These are phyloP conservation scores for Oophaga pumilio DNA, from an alignment of 2,113 vertebrate species.

Conservation along the genomic window DNA sequence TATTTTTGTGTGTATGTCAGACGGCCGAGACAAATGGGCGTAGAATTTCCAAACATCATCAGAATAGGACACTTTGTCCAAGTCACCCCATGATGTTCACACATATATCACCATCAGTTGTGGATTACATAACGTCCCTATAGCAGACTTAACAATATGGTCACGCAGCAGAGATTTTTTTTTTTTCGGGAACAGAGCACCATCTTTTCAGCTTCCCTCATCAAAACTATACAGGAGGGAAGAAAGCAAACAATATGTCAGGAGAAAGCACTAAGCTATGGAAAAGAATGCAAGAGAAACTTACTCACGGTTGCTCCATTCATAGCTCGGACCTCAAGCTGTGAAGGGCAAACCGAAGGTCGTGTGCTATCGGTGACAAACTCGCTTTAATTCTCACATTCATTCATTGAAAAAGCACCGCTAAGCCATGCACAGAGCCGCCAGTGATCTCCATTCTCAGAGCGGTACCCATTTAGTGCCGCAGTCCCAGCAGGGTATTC, in stretches of 20 bases:
- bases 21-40: background rate
- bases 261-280: constrained; percentile 44
- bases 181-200: background rate
- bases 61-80: background rate
- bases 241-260: constrained; percentile 34
- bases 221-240: constrained; percentile 42
- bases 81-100: background rate
- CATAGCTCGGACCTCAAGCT: constrained; percentile 36
- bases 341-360: constrained; percentile 51
- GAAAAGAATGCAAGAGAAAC: constrained; percentile 42
- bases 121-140: background rate
- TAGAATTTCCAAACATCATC: background rate
- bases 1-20: background rate
- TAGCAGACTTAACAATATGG: constrained; percentile 23
- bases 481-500: background rate
- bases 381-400: constrained; percentile 32
- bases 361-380: constrained; percentile 21
- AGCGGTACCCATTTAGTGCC: constrained; percentile 29
- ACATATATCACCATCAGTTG: background rate
- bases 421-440: constrained; percentile 23
- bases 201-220: constrained; percentile 26
- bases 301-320: constrained; percentile 43
- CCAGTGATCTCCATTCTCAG: constrained; percentile 18
- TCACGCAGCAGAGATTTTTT: constrained; percentile 14
- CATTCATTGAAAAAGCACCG: constrained; percentile 29